phyloP scores from a whole-genome alignment of 2,797 vertebrate genomes.

The Falco biarmicus region DNA sequence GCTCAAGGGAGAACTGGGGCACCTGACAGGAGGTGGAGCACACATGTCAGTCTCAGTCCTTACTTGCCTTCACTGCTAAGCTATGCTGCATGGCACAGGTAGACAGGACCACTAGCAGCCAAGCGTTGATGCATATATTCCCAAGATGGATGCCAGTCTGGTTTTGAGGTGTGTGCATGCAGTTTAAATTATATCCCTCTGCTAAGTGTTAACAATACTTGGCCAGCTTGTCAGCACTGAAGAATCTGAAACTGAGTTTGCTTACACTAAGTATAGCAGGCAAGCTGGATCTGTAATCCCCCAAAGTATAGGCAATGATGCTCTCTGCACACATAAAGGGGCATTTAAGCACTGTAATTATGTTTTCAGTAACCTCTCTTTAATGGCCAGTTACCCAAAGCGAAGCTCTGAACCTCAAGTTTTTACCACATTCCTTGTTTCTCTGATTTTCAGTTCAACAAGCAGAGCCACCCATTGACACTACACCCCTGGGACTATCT shows the following conservation, averaged over 20 bases:
- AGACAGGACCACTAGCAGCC: not conserved
- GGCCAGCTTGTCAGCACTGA: not conserved
- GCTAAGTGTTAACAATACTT: too few relatives aligned
- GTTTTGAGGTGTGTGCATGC: not conserved
- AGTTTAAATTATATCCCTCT: not conserved
- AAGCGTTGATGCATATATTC: not conserved
- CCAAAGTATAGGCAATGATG: not conserved
- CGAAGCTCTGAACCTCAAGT: not conserved
- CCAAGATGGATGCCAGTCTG: not conserved
- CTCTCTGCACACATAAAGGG: not conserved
- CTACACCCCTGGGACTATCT: not conserved
- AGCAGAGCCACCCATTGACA: not conserved
- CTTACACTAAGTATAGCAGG: not conserved
- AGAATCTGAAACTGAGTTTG: not conserved
- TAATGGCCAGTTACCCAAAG: not conserved
- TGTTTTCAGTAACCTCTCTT: not conserved
- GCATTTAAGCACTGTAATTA: not conserved
- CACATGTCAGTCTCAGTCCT: accelerated
- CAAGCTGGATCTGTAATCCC: not conserved
- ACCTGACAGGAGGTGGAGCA: not conserved
- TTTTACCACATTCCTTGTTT: not conserved
- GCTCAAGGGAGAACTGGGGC: not conserved
- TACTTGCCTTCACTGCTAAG: not conserved
- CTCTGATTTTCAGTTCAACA: not conserved
- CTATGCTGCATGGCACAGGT: not conserved